Conservation (phyloP, 2,888 invertebrate species). For the Melanchra persicariae region DNA sequence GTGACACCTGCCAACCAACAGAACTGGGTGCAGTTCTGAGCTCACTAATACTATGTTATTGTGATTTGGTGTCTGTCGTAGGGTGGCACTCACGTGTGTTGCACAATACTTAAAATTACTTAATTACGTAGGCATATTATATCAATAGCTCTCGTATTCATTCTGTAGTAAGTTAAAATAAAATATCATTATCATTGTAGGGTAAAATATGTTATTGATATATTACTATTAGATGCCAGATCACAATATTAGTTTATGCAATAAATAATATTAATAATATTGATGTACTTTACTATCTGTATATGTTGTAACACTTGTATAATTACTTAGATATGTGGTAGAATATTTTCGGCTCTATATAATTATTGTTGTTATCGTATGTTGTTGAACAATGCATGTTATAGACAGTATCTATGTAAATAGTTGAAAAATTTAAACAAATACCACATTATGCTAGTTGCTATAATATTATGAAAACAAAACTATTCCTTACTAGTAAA, state of each 20-base stretch:
- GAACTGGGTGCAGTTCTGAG: constrained; percentile 89
- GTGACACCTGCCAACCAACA: constrained; percentile 86
- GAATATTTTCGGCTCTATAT: constrained; percentile 78
- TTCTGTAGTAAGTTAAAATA: constrained; percentile 66
- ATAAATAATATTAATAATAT: constrained; percentile 73
- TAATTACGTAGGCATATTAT: constrained; percentile 78
- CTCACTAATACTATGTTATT: constrained; percentile 66
- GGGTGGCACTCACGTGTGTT: constrained; percentile 74
- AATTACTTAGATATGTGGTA: constrained; percentile 72
- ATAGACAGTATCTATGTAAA: constrained; percentile 85
- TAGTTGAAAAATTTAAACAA: constrained; percentile 71
- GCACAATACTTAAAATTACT: constrained; percentile 88
- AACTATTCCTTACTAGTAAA: constrained; percentile 51
- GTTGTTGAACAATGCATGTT: constrained; percentile 84
- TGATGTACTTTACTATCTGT: constrained; percentile 80
- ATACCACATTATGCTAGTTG: constrained; percentile 62
- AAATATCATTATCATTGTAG: constrained; percentile 65
- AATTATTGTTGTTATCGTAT: constrained; percentile 80
- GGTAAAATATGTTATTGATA: constrained; percentile 50
- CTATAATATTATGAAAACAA: constrained; percentile 46
- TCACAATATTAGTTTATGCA: constrained; percentile 75
- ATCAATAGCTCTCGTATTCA: constrained; percentile 68
- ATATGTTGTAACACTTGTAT: constrained; percentile 85
- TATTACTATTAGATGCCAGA: constrained; percentile 73
- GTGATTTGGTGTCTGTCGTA: constrained; percentile 80